phyloP scores from a whole-genome alignment of 2,888 invertebrate species.

The Orchesellides sinensis region DNA sequence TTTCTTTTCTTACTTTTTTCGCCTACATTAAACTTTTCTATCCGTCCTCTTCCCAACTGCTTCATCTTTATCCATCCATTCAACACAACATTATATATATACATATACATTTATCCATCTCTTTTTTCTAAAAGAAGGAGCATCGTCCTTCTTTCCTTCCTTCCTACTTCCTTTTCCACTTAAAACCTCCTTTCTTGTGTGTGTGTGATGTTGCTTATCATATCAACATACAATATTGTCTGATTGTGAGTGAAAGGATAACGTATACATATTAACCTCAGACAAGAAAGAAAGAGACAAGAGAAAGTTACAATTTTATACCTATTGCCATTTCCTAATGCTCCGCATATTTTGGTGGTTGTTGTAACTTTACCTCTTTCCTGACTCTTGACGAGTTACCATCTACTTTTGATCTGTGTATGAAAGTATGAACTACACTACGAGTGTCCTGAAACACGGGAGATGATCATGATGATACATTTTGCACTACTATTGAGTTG shows the following conservation, averaged over 20 bases:
- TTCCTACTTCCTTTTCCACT: constrained; percentile 28
- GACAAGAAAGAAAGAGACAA: constrained; percentile 6
- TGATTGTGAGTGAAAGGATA: no score
- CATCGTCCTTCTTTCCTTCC: constrained; percentile 32
- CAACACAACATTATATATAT: not conserved
- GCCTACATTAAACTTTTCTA: constrained; percentile 46
- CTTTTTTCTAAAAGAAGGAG: not conserved
- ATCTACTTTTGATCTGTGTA: constrained; percentile 17
- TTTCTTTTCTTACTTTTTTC: not conserved
- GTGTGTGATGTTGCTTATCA: no score
- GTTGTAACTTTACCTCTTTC: constrained; percentile 23
- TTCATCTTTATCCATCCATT: constrained; percentile 9
- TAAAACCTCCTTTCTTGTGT: constrained; percentile 3
- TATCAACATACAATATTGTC: no score
- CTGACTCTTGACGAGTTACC: constrained; percentile 3
- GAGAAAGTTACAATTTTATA: not conserved
- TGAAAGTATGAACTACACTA: no score
- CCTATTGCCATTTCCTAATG: not conserved
- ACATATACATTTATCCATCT: not conserved
- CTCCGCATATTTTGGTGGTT: constrained; percentile 2
- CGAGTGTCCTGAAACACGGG: no score
- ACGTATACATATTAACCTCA: not conserved
- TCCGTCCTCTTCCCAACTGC: constrained; percentile 33
- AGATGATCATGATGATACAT: no score
- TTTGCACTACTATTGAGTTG: no score